Conservation (phyloP, 2,797 vertebrate species). For the Decapterus maruadsi region DNA sequence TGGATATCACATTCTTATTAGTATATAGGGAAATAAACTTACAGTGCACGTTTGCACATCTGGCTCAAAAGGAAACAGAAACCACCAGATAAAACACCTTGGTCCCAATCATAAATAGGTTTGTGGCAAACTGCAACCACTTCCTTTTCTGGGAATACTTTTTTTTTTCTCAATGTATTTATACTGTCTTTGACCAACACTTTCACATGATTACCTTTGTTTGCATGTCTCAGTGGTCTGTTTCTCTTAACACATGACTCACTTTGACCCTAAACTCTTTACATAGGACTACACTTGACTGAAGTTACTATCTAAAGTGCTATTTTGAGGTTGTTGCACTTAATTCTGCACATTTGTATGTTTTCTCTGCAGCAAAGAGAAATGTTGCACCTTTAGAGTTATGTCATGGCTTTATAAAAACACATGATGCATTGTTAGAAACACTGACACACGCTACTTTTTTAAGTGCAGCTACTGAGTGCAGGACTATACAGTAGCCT, state of each 20-base stretch:
- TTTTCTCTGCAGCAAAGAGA: neutral
- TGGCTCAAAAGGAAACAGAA: conserved; percentile 16
- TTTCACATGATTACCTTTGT: conserved; percentile 40
- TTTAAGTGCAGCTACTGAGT: neutral
- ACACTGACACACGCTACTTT: too few species aligned
- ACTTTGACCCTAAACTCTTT: conserved; percentile 13
- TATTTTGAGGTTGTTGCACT: neutral
- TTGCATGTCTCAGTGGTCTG: conserved; percentile 48
- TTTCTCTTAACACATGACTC: conserved; percentile 12
- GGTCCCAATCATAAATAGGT: neutral
- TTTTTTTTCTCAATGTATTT: neutral
- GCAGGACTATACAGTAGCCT: neutral
- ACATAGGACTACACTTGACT: neutral
- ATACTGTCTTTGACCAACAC: conserved; percentile 9
- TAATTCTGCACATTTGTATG: neutral
- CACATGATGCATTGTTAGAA: neutral
- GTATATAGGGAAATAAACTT: neutral
- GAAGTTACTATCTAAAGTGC: neutral
- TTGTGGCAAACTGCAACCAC: neutral
- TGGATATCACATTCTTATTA: conserved; percentile 7
- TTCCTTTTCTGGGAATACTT: conserved; percentile 38
- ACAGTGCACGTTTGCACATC: conserved; percentile 17
- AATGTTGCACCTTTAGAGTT: neutral
- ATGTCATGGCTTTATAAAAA: neutral
- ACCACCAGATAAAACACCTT: neutral